A percentile compares a stretch with the other conserved stretches of the same genome.
Evolutionary conservation across 2,888 invertebrate species (phyloP).

Genomic region (Hirtodrosophila histrioides): DNA sequence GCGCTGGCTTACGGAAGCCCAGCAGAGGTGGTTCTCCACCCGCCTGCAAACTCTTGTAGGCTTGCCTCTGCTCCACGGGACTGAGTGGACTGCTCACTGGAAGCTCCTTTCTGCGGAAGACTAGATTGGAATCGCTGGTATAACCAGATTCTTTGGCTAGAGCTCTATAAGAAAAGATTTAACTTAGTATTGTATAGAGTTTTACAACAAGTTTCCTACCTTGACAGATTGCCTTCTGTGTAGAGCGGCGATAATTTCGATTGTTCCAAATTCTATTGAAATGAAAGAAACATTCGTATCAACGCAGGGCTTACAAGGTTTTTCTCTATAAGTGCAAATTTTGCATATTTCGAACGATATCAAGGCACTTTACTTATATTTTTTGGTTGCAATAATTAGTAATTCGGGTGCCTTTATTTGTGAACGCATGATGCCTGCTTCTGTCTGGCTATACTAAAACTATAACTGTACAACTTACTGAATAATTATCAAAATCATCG

Average conservation of each 20-base stretch:
- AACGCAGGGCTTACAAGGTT: background rate
- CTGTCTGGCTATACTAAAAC: constrained; percentile 3
- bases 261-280: constrained; percentile 90
- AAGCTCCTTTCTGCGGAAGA: constrained; percentile 91
- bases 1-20: constrained; percentile 95
- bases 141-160: constrained; percentile 95
- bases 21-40: constrained; percentile 97
- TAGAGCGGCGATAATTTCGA: constrained; percentile 88
- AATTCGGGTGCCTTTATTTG: constrained; percentile 56
- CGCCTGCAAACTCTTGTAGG: constrained; percentile 94
- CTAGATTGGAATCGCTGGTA: constrained; percentile 94
- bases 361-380: background rate
- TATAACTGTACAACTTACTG: constrained; percentile 85
- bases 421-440: constrained; percentile 55
- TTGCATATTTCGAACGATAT: constrained; percentile 1
- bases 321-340: background rate
- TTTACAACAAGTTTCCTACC: constrained; percentile 85
- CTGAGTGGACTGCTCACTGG: constrained; percentile 88
- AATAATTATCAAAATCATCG: constrained; percentile 88
- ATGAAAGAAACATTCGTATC: constrained; percentile 66
- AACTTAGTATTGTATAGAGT: background rate
- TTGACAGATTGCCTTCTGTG: constrained; percentile 92
- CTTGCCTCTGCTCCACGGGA: constrained; percentile 92
- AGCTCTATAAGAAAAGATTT: constrained; percentile 86
- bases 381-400: constrained; percentile 37